A percentile compares a stretch with the other conserved stretches of the same genome.
Conservation (phyloP, 2,797 vertebrate genomes). For the Trematomus bernacchii region DNA sequence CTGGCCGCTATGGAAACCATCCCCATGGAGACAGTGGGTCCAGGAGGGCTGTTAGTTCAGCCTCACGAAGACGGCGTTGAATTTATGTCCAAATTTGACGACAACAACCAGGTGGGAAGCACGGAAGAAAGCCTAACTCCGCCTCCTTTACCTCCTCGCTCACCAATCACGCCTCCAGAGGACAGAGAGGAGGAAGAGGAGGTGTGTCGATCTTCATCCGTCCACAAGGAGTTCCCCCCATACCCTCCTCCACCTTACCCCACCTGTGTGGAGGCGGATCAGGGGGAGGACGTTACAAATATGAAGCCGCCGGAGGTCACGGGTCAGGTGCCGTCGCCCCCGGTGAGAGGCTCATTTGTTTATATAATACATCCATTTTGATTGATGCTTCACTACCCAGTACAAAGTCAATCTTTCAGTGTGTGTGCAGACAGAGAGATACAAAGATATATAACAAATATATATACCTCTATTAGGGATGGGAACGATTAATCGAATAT, state of each 20-base stretch:
- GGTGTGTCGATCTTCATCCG: neutral
- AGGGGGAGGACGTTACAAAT: constrained; percentile 82
- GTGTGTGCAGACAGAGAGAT: too few relatives aligned
- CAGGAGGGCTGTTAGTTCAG: constrained; percentile 58
- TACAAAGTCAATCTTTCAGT: too few relatives aligned
- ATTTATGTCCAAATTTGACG: neutral
- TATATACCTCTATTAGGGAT: too few relatives aligned
- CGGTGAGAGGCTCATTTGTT: constrained; percentile 76
- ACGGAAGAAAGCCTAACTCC: constrained; percentile 68
- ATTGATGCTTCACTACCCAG: neutral
- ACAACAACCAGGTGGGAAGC: constrained; percentile 16
- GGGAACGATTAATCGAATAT: too few relatives aligned
- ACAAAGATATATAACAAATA: too few relatives aligned
- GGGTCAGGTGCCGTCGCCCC: constrained; percentile 88
- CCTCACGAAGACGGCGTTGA: neutral
- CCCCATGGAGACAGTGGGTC: constrained; percentile 46
- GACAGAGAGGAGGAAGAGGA: constrained; percentile 77
- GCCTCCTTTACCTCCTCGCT: constrained; percentile 70
- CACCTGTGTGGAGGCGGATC: constrained; percentile 82
- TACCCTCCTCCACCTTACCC: constrained; percentile 94
- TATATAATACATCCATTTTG: too few relatives aligned
- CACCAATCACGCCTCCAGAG: constrained; percentile 65
- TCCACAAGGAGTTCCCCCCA: constrained; percentile 88
- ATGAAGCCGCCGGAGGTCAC: constrained; percentile 91
- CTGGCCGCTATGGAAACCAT: constrained; percentile 95